Evolutionary conservation across 2,888 invertebrate genomes (phyloP), one percentile per base, ranked within the genome.

Genomic region (Agrotis exclamationis): DNA sequence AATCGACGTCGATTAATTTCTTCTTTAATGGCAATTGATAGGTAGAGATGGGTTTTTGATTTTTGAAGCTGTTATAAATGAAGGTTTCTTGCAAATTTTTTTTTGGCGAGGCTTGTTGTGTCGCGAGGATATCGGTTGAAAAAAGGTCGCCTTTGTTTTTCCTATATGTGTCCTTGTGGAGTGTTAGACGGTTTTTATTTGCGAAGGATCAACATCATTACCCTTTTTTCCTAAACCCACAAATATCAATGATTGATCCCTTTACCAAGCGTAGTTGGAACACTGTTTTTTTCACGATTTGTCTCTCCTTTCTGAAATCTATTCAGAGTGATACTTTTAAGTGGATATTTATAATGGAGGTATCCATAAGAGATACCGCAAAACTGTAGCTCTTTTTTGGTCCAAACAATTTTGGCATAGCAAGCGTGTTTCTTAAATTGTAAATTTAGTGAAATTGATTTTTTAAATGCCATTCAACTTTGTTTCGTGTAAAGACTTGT

Each of bases 11-110:
- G 20, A 56, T 59, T 68, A 63, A 70, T 63, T 63, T 48, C 44
- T 51, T 64, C n/a, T 74, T 62, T 48, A 67, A 68, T 53, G 45
- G 76, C 45, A 64, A 53, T 80, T 79, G 47, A 65, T 72, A 57
- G 45, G 24, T 20, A 39, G 53, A 63, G 24, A 65, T 33, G 20
- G 48, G 1, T 72, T 51, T 70, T 16, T 51, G 39, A 18, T 44
- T 63, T 63, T 56, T 11, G 22, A 18, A n/a, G 24, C 9, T 20
- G 45, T 63, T 45, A 33, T 39, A 68, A 56, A 73, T 64, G 13
- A 47, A 24, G 45, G 54, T 57, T 13, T 44, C 53, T 77, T 57
- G 45, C n/a, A 4, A 73, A 64, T n/a, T 24, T 44, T 7, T 60
- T 75, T 39, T 73, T 56, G 58, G 16, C 57, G 51, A 56, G n/a